Conservation (phyloP, 2,113 vertebrate genomes). For the Erinaceus europaeus region DNA sequence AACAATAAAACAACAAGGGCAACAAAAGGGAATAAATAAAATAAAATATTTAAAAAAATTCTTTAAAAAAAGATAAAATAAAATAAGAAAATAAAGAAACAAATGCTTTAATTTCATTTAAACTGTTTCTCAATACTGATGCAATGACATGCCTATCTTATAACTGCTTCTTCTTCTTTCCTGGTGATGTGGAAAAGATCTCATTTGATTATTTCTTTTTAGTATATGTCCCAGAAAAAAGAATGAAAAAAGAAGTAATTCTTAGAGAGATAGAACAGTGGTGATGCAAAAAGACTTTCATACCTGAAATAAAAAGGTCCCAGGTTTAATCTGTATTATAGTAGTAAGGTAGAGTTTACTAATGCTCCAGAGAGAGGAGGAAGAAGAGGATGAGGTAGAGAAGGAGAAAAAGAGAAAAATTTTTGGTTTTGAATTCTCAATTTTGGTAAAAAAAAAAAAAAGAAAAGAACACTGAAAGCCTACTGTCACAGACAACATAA, state of each 20-base stretch:
- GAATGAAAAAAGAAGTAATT: slow-evolving; percentile 8
- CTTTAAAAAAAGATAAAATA: no score
- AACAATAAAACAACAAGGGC: no score
- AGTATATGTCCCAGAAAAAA: background rate
- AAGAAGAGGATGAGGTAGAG: no score
- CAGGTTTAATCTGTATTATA: no score
- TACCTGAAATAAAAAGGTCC: no score
- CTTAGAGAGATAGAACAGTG: no score
- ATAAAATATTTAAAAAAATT: no score
- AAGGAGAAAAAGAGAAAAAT: background rate
- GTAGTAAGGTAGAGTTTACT: no score
- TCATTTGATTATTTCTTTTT: slow-evolving; percentile 3
- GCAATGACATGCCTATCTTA: background rate
- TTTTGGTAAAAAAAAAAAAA: background rate
- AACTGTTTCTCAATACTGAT: background rate
- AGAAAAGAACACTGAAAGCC: background rate
- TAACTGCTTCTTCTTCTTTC: background rate
- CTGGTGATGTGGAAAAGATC: slow-evolving; percentile 25
- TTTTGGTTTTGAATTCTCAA: slow-evolving; percentile 40
- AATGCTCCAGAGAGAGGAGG: no score
- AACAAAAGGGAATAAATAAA: no score
- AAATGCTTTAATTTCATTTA: slow-evolving; percentile 20
- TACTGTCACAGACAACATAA: background rate
- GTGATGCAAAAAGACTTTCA: no score
- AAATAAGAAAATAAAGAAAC: slow-evolving; percentile 26